Percentiles rank a stretch among this genome's conserved stretches.
Evolutionary conservation across 2,888 invertebrate genomes (phyloP).

Genomic region (Agonum fuliginosum): DNA sequence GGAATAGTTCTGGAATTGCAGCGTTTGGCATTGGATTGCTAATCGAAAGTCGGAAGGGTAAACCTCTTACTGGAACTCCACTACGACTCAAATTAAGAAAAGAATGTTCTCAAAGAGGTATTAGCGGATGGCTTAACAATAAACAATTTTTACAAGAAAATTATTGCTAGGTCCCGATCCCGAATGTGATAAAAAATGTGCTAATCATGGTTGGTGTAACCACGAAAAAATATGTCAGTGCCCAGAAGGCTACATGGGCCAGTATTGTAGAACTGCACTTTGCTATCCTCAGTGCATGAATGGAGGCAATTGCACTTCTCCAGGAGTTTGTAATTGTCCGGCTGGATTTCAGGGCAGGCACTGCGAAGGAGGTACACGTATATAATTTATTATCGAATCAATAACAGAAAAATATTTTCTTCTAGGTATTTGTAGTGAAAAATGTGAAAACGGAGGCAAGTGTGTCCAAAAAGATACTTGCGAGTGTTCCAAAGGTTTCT

Average conservation of each 20-base stretch:
- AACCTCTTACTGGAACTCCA: conserved; percentile 90
- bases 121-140: no score
- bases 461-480: conserved; percentile 96
- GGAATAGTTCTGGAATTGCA: conserved; percentile 91
- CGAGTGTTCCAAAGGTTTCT: conserved; percentile 93
- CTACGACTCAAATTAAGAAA: conserved; percentile 90
- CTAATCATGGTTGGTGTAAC: conserved; percentile 90
- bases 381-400: neutral
- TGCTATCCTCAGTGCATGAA: conserved; percentile 96
- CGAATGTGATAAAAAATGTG: conserved; percentile 91
- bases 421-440: conserved; percentile 91
- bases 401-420: conserved; percentile 64
- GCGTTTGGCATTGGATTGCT: conserved; percentile 90
- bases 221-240: conserved; percentile 90
- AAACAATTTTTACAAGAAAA: no score
- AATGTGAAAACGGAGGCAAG: conserved; percentile 95
- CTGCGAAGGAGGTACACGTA: conserved; percentile 85
- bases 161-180: conserved; percentile 85
- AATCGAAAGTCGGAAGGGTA: conserved; percentile 86
- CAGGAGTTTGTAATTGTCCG: conserved; percentile 91
- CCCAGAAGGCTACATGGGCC: conserved; percentile 93
- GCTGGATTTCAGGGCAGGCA: conserved; percentile 93
- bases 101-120: conserved; percentile 95
- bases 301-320: conserved; percentile 93
- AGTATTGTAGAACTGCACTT: conserved; percentile 90